Evolutionary conservation across 1,140 invertebrate genomes (phyloP).

Genomic region (Rhagoletis zephyria): DNA sequence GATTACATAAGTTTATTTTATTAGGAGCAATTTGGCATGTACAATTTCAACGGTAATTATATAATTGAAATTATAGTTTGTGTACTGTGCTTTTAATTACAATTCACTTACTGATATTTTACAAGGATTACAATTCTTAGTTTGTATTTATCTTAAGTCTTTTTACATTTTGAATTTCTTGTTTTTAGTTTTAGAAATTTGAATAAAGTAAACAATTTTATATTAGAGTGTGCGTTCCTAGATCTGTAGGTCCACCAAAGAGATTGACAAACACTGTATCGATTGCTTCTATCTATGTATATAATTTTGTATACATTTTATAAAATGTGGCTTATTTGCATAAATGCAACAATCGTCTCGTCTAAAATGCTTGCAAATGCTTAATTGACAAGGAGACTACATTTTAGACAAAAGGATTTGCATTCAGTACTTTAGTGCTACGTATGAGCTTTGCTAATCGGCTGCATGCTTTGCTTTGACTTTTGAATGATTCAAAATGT

Average conservation of each 20-base stretch:
- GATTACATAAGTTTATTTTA: background rate
- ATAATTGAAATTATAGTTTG: background rate
- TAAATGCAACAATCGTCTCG: constrained; percentile 69
- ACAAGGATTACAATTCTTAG: constrained; percentile 6
- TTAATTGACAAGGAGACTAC: constrained; percentile 55
- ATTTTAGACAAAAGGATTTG: constrained; percentile 73
- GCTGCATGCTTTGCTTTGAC: constrained; percentile 13
- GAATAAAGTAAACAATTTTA: constrained; percentile 59
- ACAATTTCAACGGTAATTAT: constrained; percentile 70
- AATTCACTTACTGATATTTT: background rate
- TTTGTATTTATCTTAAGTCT: constrained; percentile 58
- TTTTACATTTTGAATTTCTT: constrained; percentile 39
- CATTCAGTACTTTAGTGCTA: constrained; percentile 61
- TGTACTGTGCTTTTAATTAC: background rate
- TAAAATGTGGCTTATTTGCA: background rate
- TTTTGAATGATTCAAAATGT: constrained; percentile 52
- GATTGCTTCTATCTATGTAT: background rate
- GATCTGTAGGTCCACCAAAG: constrained; percentile 70
- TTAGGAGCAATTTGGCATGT: constrained; percentile 73
- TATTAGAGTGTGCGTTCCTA: constrained; percentile 33
- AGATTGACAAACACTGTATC: constrained; percentile 68
- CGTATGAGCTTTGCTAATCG: constrained; percentile 57
- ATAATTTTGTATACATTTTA: background rate
- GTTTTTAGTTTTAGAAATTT: constrained; percentile 39
- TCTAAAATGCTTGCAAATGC: constrained; percentile 66